Conservation (phyloP, 1,140 invertebrate species). For the Euschistus heros region DNA sequence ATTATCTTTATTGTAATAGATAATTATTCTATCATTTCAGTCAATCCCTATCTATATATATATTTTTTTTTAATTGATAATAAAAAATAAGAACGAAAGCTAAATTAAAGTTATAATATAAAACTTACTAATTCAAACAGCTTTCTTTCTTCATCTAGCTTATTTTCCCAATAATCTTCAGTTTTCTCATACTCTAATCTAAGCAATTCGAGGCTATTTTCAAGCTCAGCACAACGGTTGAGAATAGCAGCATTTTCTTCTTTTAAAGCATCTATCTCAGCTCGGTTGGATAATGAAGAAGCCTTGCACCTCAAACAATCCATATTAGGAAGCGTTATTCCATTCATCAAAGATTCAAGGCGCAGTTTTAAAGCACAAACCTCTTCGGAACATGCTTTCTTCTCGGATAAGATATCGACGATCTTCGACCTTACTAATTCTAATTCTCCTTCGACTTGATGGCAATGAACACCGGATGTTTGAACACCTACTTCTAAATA, state of each 20-base stretch:
- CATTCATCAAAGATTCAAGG: conserved; percentile 24
- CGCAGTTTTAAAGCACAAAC: conserved; percentile 30
- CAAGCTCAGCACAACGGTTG: conserved; percentile 51
- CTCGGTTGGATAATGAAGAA: conserved; percentile 1
- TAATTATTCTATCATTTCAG: no score
- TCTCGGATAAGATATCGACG: conserved; percentile 33
- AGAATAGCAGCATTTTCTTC: conserved; percentile 40
- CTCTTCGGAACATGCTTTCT: conserved; percentile 32
- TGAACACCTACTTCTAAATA: conserved; percentile 22
- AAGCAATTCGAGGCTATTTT: conserved; percentile 58
- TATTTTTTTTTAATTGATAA: background rate
- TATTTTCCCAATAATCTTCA: conserved; percentile 72
- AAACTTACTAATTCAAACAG: conserved; percentile 47
- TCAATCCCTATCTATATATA: no score
- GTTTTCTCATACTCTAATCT: conserved; percentile 66
- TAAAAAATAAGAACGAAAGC: background rate
- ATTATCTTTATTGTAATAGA: no score
- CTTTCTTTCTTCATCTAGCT: conserved; percentile 65
- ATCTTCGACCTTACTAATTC: conserved; percentile 32
- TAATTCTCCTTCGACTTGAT: conserved; percentile 29
- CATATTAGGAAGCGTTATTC: background rate
- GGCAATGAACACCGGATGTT: conserved; percentile 30
- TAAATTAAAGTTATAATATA: conserved; percentile 15
- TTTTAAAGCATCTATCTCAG: conserved; percentile 26
- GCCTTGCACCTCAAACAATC: conserved; percentile 4